Base-by-base conservation (phyloP, 2,888 invertebrate genomes). In the Drosophila kambysellisi region DNA sequence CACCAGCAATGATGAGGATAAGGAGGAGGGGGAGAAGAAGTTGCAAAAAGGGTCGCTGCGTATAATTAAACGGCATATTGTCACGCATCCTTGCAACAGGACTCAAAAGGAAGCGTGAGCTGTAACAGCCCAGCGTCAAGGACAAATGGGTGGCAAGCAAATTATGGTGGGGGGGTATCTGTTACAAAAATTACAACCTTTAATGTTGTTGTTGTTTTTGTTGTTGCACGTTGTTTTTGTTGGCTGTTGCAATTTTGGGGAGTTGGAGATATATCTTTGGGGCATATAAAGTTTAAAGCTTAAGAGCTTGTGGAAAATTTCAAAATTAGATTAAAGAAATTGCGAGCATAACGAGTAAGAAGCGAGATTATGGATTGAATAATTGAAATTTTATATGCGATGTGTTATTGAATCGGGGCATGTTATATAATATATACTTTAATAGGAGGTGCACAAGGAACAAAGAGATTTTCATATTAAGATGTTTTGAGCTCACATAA, bases 21-120 rank as follows among this genome's bases (percentile, higher is more conserved):
- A 12, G 15, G 2, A 30, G 39, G 41, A 25, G 43, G 7, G 9
- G 50, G 15, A 0, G 29, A 11, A 17, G 12, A 37, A 25, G 15
- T 60, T 48, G 35, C 32, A 57, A 71, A 79, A 81, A 88, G 88
- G 85, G 88, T 85, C 85, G 77, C 70, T 68, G 74, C 81, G 86
- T 89, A 89, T 86, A 90, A 86, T 86, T 86, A 86, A 86, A 86
- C 89, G 90, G 76, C 85, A 86, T 90, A 86, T 88, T 86, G 90
- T 86, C 85, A 86, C 85, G 85, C 85, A 78, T 81, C 71, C 84
- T 64, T 83, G 87, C 75, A 75, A 60, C 77, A 57, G 70, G 60
- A 54, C 32, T 39, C 5, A 20, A 5, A 15, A 17, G 17, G 52
- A n/a, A 37, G 46, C 11, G 20, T 5, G 25, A 33, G 43, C 35